These are phyloP conservation scores for Upupa epops DNA, from an alignment of 2,113 vertebrate species.

Conservation along the genomic window DNA sequence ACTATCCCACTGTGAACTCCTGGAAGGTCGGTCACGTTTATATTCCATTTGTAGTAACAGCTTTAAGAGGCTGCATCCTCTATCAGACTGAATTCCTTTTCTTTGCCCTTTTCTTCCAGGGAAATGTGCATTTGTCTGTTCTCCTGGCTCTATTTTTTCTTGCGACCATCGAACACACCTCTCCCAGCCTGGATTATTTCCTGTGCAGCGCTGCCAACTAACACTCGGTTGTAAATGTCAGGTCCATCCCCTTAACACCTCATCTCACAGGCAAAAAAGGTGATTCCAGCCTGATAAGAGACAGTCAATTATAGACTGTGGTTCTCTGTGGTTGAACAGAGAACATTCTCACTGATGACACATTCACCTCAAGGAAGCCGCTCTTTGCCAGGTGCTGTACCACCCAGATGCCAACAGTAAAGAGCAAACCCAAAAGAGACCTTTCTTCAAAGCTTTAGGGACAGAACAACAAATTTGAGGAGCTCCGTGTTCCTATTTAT, in stretches of 20 bases:
- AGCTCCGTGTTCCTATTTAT: neutral
- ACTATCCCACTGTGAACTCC: neutral
- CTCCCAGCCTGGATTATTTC: neutral
- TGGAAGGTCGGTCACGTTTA: neutral
- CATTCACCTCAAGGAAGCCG: neutral
- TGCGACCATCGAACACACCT: neutral
- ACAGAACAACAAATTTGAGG: neutral
- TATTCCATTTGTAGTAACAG: neutral
- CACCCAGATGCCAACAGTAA: neutral
- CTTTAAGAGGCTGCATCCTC: neutral
- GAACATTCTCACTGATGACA: neutral
- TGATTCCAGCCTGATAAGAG: neutral
- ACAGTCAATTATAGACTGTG: neutral
- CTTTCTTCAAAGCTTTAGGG: neutral
- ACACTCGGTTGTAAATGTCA: neutral
- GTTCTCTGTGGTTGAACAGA: slow-evolving; percentile 3
- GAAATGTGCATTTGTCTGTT: neutral
- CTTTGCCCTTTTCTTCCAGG: neutral
- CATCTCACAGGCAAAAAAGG: neutral
- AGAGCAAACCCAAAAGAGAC: neutral
- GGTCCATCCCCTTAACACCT: neutral
- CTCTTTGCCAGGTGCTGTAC: neutral
- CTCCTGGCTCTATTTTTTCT: neutral
- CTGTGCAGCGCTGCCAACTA: neutral
- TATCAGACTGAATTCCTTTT: neutral